phyloP scores from a whole-genome alignment of 1,140 invertebrate species.

The Drosophila ercepeae region DNA sequence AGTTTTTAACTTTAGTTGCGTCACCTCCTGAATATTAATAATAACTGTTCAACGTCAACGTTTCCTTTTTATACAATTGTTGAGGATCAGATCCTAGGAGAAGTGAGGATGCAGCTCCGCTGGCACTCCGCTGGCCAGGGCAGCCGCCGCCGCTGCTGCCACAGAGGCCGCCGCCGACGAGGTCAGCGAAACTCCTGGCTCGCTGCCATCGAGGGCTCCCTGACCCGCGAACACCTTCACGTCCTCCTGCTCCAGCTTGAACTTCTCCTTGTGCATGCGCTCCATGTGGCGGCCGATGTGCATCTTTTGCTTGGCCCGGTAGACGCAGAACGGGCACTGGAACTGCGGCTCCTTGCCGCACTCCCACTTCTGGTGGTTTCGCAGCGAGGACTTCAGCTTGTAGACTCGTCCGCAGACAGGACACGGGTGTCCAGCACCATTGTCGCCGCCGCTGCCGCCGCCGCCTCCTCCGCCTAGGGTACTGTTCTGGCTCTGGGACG shows the following conservation, averaged over 20 bases:
- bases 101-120: constrained; percentile 75
- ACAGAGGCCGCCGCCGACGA: constrained; percentile 43
- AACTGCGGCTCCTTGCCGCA: constrained; percentile 93
- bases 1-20: constrained; percentile 42
- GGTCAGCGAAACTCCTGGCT: constrained; percentile 17
- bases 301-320: constrained; percentile 93
- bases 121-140: constrained; percentile 46
- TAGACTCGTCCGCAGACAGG: constrained; percentile 92
- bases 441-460: constrained; percentile 57
- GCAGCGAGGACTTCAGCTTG: constrained; percentile 92
- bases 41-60: constrained; percentile 59
- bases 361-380: constrained; percentile 95
- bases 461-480: constrained; percentile 17
- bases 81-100: constrained; percentile 40
- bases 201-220: constrained; percentile 34
- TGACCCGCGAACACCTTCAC: constrained; percentile 62
- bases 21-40: constrained; percentile 42
- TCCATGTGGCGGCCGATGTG: constrained; percentile 94
- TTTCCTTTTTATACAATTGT: constrained; percentile 14
- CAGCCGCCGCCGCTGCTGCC: constrained; percentile 57
- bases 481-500: constrained; percentile 22
- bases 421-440: constrained; percentile 87
- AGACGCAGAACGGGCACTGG: constrained; percentile 92
- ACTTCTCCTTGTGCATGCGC: constrained; percentile 92
- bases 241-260: constrained; percentile 75